These are phyloP conservation scores for Rhadina sibilatrix DNA, from an alignment of 2,113 vertebrate genomes.

Conservation along the genomic window DNA sequence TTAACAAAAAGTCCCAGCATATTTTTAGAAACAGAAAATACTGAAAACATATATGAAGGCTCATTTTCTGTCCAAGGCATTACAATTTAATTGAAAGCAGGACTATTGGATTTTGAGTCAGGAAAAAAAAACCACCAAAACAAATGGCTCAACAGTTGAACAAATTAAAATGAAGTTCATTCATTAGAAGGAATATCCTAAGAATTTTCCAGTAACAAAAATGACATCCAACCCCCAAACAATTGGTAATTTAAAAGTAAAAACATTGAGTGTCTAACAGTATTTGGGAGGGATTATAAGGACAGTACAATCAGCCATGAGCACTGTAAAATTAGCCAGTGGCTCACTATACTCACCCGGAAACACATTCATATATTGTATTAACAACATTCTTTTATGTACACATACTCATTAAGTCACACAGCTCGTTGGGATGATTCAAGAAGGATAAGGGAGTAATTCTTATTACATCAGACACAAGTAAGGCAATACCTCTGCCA, in stretches of 20 bases:
- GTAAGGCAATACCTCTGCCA: neutral
- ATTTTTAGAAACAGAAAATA: neutral
- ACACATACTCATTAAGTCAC: neutral
- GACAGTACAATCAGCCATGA: neutral
- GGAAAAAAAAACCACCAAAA: neutral
- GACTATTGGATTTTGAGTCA: neutral
- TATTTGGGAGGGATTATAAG: neutral
- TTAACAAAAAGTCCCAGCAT: neutral
- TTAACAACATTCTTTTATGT: neutral
- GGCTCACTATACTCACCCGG: neutral
- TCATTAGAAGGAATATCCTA: neutral
- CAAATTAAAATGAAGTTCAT: neutral
- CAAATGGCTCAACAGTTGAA: neutral
- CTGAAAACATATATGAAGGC: neutral
- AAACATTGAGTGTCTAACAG: neutral
- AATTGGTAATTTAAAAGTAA: neutral
- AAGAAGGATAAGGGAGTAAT: neutral
- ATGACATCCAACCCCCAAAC: fast-evolving
- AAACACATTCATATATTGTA: neutral
- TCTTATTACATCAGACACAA: neutral
- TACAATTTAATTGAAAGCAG: neutral
- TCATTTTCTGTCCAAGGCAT: neutral
- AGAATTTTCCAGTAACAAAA: neutral
- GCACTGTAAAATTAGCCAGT: neutral
- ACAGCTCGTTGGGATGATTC: neutral